Evolutionary conservation across 2,113 vertebrate genomes (phyloP), one percentile per base, ranked within the genome.

Genomic region (Aldabrachelys gigantea): DNA sequence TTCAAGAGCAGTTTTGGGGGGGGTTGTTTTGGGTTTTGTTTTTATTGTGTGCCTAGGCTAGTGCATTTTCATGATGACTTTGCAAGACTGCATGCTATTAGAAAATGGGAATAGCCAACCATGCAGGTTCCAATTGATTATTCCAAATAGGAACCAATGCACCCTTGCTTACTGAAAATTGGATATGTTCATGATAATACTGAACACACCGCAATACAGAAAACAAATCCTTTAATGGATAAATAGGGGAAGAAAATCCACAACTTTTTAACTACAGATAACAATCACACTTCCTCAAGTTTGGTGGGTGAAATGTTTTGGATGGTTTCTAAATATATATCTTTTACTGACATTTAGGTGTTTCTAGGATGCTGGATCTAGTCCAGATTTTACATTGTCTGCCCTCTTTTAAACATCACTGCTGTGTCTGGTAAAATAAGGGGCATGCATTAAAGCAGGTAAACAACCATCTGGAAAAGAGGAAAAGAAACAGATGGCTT

Each of bases 401-500:
- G 50, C 25, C 49, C 59, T 6, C 49, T 91, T 90, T 75, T 91
- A 89, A 95, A 38, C 22, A 79, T 16, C 49, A 29, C 41, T 29
- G 0, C 47, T 80, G 49, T 38, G 12, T 89, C 91, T 83, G 93
- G 81, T 96, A 88, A 85, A 94, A 84, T 38, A 80, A 54, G 35
- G 10, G 79, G 22, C 59, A 89, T 72, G 86, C 79, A 27, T 90
- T 88, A 89, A 89, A 85, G 25, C 88, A 93, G 79, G 83, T 78
- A 90, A 96, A 87, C 47, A 86, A 44, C 76, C 83, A 31, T 85
- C 87, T 7, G 24, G 84, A 82, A 82, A 83, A 86, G 14, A 95
- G 84, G 35, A 1, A 54, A 78, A 49, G 65, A 85, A 94, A 92
- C 83, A 91, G 88, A 83, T 85, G 93, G 83, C 85, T 95, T 29